Evolutionary conservation across 2,797 vertebrate species (phyloP).

Genomic region (Halcyon smyrnensis): DNA sequence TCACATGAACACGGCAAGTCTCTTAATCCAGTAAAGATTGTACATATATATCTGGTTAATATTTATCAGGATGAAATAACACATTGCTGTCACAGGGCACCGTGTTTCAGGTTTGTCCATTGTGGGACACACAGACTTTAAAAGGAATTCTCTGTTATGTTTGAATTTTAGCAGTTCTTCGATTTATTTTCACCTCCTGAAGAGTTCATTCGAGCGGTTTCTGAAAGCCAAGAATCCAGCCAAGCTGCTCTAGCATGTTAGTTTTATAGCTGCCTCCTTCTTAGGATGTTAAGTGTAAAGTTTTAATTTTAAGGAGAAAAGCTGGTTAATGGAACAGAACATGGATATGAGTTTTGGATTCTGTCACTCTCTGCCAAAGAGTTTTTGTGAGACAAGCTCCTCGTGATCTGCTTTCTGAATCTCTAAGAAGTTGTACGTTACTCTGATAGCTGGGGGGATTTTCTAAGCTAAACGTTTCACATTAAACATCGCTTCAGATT

Average conservation of each 20-base stretch:
- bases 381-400: background rate
- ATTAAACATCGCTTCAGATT: background rate
- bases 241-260: background rate
- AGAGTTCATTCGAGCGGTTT: background rate
- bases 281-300: background rate
- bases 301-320: background rate
- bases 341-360: background rate
- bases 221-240: background rate
- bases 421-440: background rate
- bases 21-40: background rate
- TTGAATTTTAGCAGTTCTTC: background rate
- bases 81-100: accelerated
- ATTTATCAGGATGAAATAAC: background rate
- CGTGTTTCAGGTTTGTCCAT: background rate
- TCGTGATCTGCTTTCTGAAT: background rate
- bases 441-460: background rate
- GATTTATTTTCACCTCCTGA: background rate
- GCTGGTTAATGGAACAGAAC: background rate
- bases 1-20: background rate
- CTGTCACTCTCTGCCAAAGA: background rate
- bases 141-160: background rate
- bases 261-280: background rate
- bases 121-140: background rate
- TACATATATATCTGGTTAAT: background rate
- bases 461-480: background rate